These are phyloP conservation scores for Eulemur albifrons DNA, from an alignment of 2,797 vertebrate species.

Conservation along the genomic window DNA sequence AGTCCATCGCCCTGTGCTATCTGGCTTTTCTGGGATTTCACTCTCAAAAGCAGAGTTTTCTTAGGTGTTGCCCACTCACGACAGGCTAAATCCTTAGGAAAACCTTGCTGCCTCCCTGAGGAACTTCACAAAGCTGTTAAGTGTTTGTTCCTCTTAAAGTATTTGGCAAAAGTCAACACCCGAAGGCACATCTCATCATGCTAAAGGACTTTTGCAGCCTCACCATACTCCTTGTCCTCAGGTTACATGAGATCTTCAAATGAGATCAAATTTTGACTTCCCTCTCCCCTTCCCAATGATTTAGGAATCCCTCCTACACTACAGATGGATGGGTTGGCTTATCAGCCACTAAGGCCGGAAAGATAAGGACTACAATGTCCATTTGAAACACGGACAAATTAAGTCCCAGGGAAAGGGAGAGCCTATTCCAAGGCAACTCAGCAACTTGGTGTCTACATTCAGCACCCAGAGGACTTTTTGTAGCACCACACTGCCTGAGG, in stretches of 20 bases:
- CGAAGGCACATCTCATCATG: neutral
- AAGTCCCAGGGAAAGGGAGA: neutral
- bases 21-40: slow-evolving; percentile 69
- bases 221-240: neutral
- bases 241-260: neutral
- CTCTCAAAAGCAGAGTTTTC: slow-evolving; percentile 69
- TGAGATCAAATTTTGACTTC: neutral
- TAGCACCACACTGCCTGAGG: neutral
- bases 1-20: slow-evolving; percentile 53
- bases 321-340: neutral
- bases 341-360: neutral
- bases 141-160: slow-evolving; percentile 60
- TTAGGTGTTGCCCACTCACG: slow-evolving; percentile 18
- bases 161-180: slow-evolving; percentile 64
- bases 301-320: neutral
- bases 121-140: slow-evolving; percentile 56
- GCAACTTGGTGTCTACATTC: fast-evolving
- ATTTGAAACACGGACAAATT: neutral
- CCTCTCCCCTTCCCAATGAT: neutral
- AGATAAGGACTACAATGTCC: neutral
- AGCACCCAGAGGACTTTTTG: neutral
- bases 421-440: neutral
- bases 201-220: neutral
- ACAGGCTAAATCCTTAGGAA: slow-evolving; percentile 73
- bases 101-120: slow-evolving; percentile 27